These are phyloP conservation scores for Meteorus colon DNA, from an alignment of 2,888 invertebrate species.

Conservation along the genomic window DNA sequence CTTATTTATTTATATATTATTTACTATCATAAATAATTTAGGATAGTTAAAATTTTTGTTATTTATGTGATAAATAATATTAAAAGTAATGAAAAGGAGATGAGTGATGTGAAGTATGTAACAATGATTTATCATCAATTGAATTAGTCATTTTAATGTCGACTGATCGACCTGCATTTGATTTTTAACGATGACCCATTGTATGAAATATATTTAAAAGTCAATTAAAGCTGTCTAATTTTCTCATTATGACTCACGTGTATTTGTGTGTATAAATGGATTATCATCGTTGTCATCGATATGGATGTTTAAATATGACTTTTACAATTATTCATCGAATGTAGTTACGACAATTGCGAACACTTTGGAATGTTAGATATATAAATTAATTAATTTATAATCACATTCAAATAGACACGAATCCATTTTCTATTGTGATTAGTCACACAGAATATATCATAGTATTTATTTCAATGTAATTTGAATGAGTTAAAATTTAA, in stretches of 20 bases:
- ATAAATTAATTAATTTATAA: background rate
- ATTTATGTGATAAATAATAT: background rate
- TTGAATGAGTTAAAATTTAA: too few relatives aligned
- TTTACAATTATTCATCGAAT: background rate
- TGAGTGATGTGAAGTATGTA: background rate
- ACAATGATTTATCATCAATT: background rate
- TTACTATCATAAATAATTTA: too few relatives aligned
- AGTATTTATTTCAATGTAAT: too few relatives aligned
- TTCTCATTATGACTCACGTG: background rate
- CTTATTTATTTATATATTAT: background rate
- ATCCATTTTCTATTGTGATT: too few relatives aligned
- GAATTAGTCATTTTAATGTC: background rate
- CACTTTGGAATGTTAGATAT: background rate
- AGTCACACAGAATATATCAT: too few relatives aligned
- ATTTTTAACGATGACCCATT: background rate
- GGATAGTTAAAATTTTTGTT: background rate
- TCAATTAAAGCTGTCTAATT: background rate
- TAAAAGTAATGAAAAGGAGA: background rate
- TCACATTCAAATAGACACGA: too few relatives aligned
- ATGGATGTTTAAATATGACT: background rate
- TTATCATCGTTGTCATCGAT: background rate
- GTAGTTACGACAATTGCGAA: conserved; percentile 1
- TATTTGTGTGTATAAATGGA: background rate
- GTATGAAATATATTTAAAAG: background rate
- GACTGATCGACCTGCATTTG: background rate